Conservation (phyloP, 1,140 invertebrate genomes). For the Danaus melanippus region DNA sequence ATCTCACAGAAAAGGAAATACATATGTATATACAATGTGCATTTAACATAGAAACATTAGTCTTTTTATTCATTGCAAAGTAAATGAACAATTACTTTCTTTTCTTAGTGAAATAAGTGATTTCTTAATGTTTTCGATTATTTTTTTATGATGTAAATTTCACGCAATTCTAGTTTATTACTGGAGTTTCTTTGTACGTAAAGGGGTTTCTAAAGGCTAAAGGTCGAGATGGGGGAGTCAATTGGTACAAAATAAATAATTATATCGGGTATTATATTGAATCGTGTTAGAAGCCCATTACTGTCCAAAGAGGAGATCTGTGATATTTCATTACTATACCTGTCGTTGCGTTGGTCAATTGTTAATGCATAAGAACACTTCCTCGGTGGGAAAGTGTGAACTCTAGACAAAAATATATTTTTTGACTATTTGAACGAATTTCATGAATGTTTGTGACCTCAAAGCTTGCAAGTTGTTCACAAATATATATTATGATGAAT, state of each 20-base stretch:
- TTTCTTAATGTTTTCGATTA: constrained; percentile 55
- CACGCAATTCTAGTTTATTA: constrained; percentile 54
- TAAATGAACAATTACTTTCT: constrained; percentile 55
- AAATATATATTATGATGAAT: constrained; percentile 62
- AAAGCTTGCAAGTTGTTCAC: constrained; percentile 64
- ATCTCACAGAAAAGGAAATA: constrained; percentile 45
- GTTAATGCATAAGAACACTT: constrained; percentile 69
- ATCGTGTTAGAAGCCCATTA: constrained; percentile 58
- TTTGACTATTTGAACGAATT: constrained; percentile 70
- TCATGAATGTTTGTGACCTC: constrained; percentile 62
- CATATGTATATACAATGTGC: constrained; percentile 60
- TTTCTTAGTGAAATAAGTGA: constrained; percentile 60
- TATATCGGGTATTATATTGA: constrained; percentile 36
- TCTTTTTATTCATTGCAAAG: constrained; percentile 53
- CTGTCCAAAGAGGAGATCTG: constrained; percentile 73
- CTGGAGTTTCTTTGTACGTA: constrained; percentile 65
- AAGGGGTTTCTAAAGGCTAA: constrained; percentile 58
- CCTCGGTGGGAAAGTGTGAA: constrained; percentile 51
- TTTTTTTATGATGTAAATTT: constrained; percentile 55
- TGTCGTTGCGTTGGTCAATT: constrained; percentile 73
- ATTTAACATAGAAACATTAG: constrained; percentile 63
- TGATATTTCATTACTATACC: constrained; percentile 72
- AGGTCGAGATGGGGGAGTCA: constrained; percentile 33
- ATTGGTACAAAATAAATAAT: constrained; percentile 60
- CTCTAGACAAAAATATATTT: constrained; percentile 69